These are phyloP conservation scores for Halcyon badia DNA, from an alignment of 2,797 vertebrate species.

Conservation along the genomic window DNA sequence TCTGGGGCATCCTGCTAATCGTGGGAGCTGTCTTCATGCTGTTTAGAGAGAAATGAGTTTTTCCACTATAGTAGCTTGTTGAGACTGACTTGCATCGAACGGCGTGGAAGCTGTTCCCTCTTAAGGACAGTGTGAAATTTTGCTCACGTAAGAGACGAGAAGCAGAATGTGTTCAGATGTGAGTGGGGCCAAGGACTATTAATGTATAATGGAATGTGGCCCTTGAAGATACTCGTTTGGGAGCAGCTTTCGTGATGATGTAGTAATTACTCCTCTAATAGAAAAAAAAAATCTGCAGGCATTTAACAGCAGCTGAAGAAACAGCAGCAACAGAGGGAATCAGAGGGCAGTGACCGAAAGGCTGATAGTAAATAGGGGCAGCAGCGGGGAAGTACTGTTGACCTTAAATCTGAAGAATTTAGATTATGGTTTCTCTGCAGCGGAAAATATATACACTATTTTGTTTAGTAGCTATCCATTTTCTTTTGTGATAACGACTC, in stretches of 20 bases:
- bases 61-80: neutral
- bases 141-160: neutral
- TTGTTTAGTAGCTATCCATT: neutral
- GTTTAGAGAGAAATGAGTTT: neutral
- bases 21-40: neutral
- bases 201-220: neutral
- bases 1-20: neutral
- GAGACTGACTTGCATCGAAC: neutral
- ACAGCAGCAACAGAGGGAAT: neutral
- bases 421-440: neutral
- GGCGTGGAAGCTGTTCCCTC: neutral
- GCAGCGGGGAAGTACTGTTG: neutral
- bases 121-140: neutral
- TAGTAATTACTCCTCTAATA: slow-evolving; percentile 10
- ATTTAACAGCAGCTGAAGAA: slow-evolving; percentile 22
- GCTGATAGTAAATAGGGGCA: neutral
- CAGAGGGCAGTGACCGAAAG: neutral
- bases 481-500: neutral
- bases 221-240: neutral
- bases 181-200: neutral
- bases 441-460: neutral
- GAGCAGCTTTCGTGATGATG: neutral
- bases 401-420: neutral
- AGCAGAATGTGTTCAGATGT: neutral
- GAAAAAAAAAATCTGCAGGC: neutral